Evolutionary conservation across 2,888 invertebrate species (phyloP).

Genomic region (Myopa testacea): DNA sequence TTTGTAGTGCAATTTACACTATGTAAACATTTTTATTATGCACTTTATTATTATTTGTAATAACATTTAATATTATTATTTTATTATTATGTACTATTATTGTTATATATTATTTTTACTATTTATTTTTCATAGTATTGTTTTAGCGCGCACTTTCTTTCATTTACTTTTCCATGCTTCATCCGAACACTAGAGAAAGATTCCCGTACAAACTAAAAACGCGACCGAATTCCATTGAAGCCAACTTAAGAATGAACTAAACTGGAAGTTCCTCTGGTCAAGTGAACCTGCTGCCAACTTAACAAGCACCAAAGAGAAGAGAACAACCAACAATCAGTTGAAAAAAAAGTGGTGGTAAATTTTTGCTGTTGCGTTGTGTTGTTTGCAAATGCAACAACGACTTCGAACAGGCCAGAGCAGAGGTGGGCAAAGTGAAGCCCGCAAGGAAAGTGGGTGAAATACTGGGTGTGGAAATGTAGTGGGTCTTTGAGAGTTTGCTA

Average conservation of each 20-base stretch:
- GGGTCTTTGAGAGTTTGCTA: too few species aligned
- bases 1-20: too few species aligned
- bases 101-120: too few species aligned
- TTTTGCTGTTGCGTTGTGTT: not conserved
- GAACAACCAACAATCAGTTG: not conserved
- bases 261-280: constrained; percentile 49
- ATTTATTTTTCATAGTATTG: not conserved
- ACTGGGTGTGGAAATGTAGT: too few species aligned
- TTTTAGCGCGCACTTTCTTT: too few species aligned
- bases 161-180: not conserved
- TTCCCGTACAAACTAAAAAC: not conserved
- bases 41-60: too few species aligned
- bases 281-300: constrained; percentile 1
- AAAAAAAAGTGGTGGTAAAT: not conserved
- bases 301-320: not conserved
- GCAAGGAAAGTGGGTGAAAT: too few species aligned
- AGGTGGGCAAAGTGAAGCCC: not conserved
- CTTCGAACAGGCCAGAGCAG: not conserved
- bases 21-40: too few species aligned
- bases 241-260: constrained; percentile 58
- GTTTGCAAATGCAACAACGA: not conserved
- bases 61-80: too few species aligned
- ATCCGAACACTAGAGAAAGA: not conserved
- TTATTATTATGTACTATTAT: too few species aligned
- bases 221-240: constrained; percentile 55